Conservation (phyloP, 2,888 invertebrate genomes). For the Brenthis daphne region DNA sequence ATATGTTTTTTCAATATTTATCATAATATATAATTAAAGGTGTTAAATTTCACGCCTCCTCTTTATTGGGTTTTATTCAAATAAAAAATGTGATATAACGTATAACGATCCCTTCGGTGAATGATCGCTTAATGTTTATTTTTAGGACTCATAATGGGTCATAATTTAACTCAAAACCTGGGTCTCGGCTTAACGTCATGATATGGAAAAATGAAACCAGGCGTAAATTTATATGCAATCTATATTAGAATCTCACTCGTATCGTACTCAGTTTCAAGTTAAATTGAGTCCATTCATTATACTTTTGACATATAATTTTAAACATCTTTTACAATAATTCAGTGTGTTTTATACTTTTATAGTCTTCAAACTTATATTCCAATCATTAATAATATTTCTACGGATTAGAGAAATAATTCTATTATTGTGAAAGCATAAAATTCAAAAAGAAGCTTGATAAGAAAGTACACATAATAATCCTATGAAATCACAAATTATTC, state of each 20-base stretch:
- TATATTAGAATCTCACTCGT: slow-evolving; percentile 26
- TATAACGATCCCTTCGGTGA: slow-evolving; percentile 17
- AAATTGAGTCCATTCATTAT: slow-evolving; percentile 17
- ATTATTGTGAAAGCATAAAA: no score
- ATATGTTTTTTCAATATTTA: slow-evolving; percentile 11
- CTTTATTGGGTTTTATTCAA: slow-evolving; percentile 7
- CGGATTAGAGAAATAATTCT: no score
- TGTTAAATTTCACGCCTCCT: slow-evolving; percentile 12
- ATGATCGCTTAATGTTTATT: slow-evolving; percentile 29
- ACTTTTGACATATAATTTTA: slow-evolving; percentile 3
- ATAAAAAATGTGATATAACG: slow-evolving; percentile 11
- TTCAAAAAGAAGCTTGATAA: no score
- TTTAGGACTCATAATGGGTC: slow-evolving; percentile 32
- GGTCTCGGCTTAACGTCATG: slow-evolving; percentile 17
- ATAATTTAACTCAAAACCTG: slow-evolving; percentile 29
- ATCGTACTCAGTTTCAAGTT: slow-evolving; percentile 16
- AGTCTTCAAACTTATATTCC: no score
- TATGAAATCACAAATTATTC: no score
- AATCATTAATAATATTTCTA: no score
- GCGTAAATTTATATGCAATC: slow-evolving; percentile 24
- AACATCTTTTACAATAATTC: background rate
- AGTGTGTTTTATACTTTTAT: no score
- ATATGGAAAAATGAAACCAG: slow-evolving; percentile 30
- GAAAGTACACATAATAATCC: no score
- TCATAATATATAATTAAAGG: slow-evolving; percentile 1